Percentiles rank a stretch among this genome's conserved stretches.
phyloP scores from a whole-genome alignment of 2,113 vertebrate genomes.

The Aspiorhynchus laticeps region DNA sequence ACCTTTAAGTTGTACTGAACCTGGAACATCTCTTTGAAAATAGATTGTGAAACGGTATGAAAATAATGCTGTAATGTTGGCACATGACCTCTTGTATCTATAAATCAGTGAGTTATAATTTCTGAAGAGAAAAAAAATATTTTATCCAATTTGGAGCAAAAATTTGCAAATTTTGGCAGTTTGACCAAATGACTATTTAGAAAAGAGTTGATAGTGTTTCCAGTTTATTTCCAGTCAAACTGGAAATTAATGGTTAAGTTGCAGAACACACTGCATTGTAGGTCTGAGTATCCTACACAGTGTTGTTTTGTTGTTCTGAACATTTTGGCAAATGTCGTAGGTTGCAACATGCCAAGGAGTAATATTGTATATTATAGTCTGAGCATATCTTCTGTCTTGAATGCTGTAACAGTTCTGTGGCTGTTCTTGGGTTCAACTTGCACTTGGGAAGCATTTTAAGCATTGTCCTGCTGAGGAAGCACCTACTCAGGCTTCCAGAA shows the following conservation, averaged over 20 bases:
- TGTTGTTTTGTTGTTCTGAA: not conserved
- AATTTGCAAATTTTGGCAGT: not conserved
- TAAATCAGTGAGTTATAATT: not conserved
- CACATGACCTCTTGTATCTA: not conserved
- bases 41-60: not conserved
- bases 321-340: not conserved
- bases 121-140: too few species aligned
- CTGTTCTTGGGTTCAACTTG: not conserved
- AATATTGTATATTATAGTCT: not conserved
- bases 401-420: not conserved
- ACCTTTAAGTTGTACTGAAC: not conserved
- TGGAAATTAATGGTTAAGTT: not conserved
- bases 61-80: not conserved
- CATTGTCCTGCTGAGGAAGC: not conserved
- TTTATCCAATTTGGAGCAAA: not conserved
- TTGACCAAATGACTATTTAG: not conserved
- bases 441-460: not conserved
- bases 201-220: not conserved
- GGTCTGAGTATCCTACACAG: not conserved
- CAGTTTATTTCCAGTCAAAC: not conserved
- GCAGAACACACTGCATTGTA: not conserved
- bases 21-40: not conserved
- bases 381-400: slow-evolving; percentile 4
- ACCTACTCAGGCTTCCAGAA: not conserved
- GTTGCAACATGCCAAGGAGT: not conserved